Evolutionary conservation across 2,888 invertebrate species (phyloP), one percentile per base, ranked within the genome.

Genomic region (Platycheirus albimanus): DNA sequence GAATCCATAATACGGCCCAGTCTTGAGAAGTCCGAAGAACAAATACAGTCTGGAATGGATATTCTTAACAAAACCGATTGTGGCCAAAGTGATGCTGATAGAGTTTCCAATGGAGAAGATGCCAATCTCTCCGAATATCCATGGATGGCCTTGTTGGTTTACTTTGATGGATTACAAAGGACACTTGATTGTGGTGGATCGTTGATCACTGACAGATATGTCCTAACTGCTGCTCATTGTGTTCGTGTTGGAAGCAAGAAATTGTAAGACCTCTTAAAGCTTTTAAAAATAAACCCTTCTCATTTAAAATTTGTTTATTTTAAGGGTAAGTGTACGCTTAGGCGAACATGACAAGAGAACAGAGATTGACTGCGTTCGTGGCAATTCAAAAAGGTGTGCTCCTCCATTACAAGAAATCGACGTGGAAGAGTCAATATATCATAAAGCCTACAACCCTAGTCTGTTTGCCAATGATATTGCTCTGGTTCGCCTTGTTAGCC

Each of bases 81-180:
- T 87, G 95, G 95, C 0, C 88, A 89, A 0, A 87, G 92, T 2
- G 91, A 91, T 17, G 88, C 90, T 8, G 91, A 92, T 54, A 92
- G 92, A 86, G 93, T 95, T 72, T 89, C 92, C 15, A 92, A 93
- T 10, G 95, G 95, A 0, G 92, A 93, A 63, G 90, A 91, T 83
- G 93, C 95, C 0, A 88, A 89, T 0, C 87, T 95, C 2, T 92
- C 92, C 66, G 94, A 95, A 86, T 94, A 93, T 90, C 95, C 95
- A 0, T 95, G 95, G 95, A 95, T 95, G 95, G 94, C 93, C 0
- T 90, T 95, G 0, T 87, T 95, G 10, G 92, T 93, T 0, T 95
- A 94, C 85, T 8, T 38, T 10, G 66, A 38, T n/a, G 28, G 19
- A 0, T 19, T 54, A 13, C 88, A 90, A 41, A 89, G 91, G 84